Evolutionary conservation across 2,888 invertebrate species (phyloP).

Genomic region (Ceratothoa steindachneri): DNA sequence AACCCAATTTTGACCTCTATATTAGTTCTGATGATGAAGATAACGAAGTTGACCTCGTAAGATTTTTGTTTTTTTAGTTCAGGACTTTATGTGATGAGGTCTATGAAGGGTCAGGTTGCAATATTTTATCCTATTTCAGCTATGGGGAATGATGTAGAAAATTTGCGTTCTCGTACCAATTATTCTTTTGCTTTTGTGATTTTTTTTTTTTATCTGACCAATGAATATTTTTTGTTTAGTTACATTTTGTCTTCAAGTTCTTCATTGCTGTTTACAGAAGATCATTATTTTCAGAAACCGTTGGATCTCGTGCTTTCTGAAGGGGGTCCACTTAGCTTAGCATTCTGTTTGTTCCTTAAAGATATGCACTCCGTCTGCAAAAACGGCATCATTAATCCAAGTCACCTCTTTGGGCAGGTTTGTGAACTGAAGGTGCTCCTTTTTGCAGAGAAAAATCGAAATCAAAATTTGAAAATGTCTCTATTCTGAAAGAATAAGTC

Average conservation of each 20-base stretch:
- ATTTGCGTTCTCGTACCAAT: too few relatives aligned
- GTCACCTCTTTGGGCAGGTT: conserved; percentile 52
- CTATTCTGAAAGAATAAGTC: too few relatives aligned
- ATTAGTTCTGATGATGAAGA: conserved; percentile 21
- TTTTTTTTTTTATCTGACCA: neutral
- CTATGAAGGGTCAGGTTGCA: too few relatives aligned
- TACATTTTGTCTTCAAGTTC: neutral
- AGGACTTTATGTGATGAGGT: too few relatives aligned
- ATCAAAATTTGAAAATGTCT: too few relatives aligned
- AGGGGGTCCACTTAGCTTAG: conserved; percentile 53
- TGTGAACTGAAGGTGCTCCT: conserved; percentile 17
- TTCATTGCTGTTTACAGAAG: neutral
- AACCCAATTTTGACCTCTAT: neutral
- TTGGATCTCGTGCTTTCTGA: conserved; percentile 53
- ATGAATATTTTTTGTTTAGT: neutral
- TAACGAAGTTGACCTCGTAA: conserved; percentile 30
- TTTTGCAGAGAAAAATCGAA: neutral
- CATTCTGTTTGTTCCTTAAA: conserved; percentile 53
- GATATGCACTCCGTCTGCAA: conserved; percentile 53
- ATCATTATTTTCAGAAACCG: conserved; percentile 35
- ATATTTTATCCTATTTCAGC: too few relatives aligned
- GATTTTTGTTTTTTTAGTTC: too few relatives aligned
- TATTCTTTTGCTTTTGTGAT: too few relatives aligned
- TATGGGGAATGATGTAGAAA: neutral
- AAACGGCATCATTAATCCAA: conserved; percentile 52